These are phyloP conservation scores for Malthinus seriepunctatus DNA, from an alignment of 2,888 invertebrate species.

Conservation along the genomic window DNA sequence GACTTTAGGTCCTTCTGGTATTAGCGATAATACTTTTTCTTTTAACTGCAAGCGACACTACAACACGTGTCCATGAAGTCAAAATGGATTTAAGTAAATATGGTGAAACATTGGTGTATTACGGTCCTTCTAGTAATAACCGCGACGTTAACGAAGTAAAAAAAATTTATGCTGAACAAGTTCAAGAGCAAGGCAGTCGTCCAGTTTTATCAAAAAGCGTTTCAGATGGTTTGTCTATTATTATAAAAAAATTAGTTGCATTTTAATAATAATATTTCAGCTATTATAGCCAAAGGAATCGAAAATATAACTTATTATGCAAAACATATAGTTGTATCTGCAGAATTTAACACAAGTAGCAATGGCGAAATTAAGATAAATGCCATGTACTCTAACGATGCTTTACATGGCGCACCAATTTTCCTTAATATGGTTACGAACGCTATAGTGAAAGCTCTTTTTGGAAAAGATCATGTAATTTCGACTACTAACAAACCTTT, in stretches of 20 bases:
- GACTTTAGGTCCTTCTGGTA: conserved; percentile 10
- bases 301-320: conserved; percentile 55
- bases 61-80: conserved; percentile 39
- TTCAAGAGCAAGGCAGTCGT: conserved; percentile 32
- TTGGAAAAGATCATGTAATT: conserved; percentile 48
- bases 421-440: conserved; percentile 58
- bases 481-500: conserved; percentile 47
- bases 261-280: too few species aligned
- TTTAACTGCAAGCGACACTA: conserved; percentile 40
- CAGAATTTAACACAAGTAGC: conserved; percentile 51
- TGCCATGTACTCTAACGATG: conserved; percentile 55
- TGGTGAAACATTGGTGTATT: conserved; percentile 44
- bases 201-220: conserved; percentile 33
- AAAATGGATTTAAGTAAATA: conserved; percentile 48
- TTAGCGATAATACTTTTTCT: conserved; percentile 41
- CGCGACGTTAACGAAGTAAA: conserved; percentile 22
- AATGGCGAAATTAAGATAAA: conserved; percentile 33
- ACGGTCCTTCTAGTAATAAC: conserved; percentile 30
- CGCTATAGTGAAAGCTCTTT: conserved; percentile 50
- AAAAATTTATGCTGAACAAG: conserved; percentile 34
- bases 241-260: too few species aligned
- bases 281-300: conserved; percentile 49
- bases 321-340: conserved; percentile 55
- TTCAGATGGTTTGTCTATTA: conserved; percentile 32
- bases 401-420: conserved; percentile 59